Evolutionary conservation across 2,888 invertebrate species (phyloP).

Genomic region (Halictus ligatus): DNA sequence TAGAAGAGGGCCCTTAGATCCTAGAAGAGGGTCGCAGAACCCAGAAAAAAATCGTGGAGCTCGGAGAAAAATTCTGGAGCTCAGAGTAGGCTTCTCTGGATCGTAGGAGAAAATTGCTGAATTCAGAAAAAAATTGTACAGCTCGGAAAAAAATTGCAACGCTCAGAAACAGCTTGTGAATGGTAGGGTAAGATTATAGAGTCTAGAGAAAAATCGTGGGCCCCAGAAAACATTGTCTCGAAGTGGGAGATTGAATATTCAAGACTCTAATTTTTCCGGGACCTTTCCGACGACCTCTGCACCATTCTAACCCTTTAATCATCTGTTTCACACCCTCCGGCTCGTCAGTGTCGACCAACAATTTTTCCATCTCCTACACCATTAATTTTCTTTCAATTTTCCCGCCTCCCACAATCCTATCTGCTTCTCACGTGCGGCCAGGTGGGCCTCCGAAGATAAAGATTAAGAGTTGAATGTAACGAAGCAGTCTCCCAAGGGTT

Average conservation of each 20-base stretch:
- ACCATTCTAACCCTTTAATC: neutral
- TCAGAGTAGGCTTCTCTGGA: neutral
- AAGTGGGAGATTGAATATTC: neutral
- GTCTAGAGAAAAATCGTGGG: neutral
- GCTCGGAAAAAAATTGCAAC: neutral
- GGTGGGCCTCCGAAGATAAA: neutral
- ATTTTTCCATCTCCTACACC: neutral
- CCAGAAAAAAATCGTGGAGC: neutral
- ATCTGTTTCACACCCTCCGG: neutral
- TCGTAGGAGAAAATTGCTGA: neutral
- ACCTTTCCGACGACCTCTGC: neutral
- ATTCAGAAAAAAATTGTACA: neutral
- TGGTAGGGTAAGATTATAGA: neutral
- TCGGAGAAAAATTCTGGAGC: neutral
- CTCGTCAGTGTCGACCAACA: neutral
- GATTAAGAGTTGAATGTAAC: slow-evolving; percentile 7
- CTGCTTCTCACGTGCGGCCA: neutral
- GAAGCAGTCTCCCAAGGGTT: neutral
- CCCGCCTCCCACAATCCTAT: neutral
- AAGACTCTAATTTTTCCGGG: neutral
- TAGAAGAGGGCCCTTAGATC: neutral
- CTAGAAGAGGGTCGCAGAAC: neutral
- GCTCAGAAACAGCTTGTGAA: neutral
- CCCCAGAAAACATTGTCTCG: neutral
- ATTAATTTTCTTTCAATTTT: neutral